Conservation (phyloP, 2,113 vertebrate genomes). For the Nasalis larvatus region DNA sequence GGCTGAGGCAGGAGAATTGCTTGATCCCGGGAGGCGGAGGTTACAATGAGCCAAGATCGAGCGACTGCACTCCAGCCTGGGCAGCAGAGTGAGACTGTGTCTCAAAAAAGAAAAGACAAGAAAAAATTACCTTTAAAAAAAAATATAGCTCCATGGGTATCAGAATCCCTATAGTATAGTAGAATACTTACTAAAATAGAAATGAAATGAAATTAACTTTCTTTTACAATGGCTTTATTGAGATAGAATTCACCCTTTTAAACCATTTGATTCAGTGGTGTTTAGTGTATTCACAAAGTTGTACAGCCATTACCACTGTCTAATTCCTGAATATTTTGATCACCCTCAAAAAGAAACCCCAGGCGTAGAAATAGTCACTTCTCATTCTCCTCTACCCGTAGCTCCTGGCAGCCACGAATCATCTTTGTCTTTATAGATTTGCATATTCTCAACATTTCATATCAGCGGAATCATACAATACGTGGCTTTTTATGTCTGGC, state of each 20-base stretch:
- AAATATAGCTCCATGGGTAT: neutral
- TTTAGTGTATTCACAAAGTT: neutral
- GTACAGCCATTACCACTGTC: neutral
- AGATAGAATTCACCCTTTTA: neutral
- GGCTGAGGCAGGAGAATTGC: too few relatives aligned
- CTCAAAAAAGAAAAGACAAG: too few relatives aligned
- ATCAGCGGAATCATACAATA: neutral
- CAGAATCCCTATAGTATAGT: neutral
- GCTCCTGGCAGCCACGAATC: too few relatives aligned
- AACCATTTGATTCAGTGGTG: neutral
- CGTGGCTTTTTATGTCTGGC: neutral
- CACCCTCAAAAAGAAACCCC: neutral
- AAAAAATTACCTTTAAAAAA: neutral
- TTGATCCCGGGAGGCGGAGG: too few relatives aligned
- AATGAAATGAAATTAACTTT: neutral
- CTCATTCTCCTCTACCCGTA: neutral
- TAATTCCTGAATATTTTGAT: neutral
- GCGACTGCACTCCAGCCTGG: too few relatives aligned
- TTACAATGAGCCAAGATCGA: too few relatives aligned
- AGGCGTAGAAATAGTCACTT: neutral
- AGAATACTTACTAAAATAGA: neutral
- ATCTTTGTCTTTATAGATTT: neutral
- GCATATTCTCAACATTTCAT: neutral
- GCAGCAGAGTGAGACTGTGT: too few relatives aligned
- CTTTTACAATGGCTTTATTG: neutral